Percentiles rank a stretch among this genome's conserved stretches.
Conservation (phyloP, 53 echinoderm and acorn worm genomes). For the Astropecten irregularis region DNA sequence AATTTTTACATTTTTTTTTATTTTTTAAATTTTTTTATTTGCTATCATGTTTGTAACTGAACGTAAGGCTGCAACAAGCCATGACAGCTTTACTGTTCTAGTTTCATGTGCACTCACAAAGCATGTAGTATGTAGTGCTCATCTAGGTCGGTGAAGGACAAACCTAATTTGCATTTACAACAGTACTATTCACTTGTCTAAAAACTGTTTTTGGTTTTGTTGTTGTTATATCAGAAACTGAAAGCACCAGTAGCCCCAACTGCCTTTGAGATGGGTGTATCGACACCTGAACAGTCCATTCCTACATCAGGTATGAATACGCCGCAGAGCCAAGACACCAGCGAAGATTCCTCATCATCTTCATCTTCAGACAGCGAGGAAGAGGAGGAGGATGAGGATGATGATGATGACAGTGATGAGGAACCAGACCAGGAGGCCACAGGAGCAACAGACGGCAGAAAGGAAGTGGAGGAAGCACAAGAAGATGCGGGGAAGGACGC, state of each 20-base stretch:
- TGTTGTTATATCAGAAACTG: conserved; percentile 66
- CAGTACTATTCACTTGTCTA: too few species aligned
- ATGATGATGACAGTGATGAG: conserved; percentile 8
- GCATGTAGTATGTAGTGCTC: too few species aligned
- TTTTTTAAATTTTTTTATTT: too few species aligned
- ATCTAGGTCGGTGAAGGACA: too few species aligned
- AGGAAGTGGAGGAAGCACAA: not conserved
- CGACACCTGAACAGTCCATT: conserved; percentile 42
- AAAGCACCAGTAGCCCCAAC: conserved; percentile 49
- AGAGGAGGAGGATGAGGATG: conserved; percentile 11
- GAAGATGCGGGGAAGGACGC: conserved; percentile 27
- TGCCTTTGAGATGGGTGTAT: conserved; percentile 30
- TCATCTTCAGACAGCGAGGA: conserved; percentile 29
- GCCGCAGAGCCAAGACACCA: conserved; percentile 10
- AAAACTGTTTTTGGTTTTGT: too few species aligned
- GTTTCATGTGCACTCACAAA: too few species aligned
- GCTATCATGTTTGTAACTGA: too few species aligned
- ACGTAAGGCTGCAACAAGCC: too few species aligned
- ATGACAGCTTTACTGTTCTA: too few species aligned
- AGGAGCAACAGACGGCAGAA: not conserved
- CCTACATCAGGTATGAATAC: conserved; percentile 23
- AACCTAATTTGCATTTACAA: too few species aligned
- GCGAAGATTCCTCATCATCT: not conserved
- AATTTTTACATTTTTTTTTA: too few species aligned
- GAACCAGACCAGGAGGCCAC: not conserved